Base-by-base conservation (phyloP, 2,797 vertebrate species). In the Tamandua tetradactyla region DNA sequence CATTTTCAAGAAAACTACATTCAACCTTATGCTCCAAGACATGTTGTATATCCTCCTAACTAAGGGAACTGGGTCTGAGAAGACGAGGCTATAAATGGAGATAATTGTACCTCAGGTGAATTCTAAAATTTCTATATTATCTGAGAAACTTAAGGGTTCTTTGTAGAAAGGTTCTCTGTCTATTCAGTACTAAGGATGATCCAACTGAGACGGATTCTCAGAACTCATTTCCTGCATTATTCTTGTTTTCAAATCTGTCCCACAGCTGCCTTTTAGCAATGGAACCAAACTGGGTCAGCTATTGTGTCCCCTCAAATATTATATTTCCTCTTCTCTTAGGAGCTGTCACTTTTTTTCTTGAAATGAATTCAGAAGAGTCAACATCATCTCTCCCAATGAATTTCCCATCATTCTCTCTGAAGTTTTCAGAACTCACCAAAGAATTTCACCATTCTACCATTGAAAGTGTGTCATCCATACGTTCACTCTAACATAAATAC, bases 291-390 rank as follows among this genome's bases (percentile, higher is more conserved):
- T 96, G 79, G 92, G 86, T 95, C 94, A 96, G 87, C 90, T 87
- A 92, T 94, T 96, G 88, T 95, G 57, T 92, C 89, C 80, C 80
- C 69, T 96, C 44, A 35, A 69, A 76, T 40, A 89, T 94, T 75
- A 91, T 42, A 79, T 93, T 96, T 93, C 71, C 87, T 92, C 69
- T 95, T 96, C 93, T 52, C 79, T 82, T 37, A 90, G 95, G 69
- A 92, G 88, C 61, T 42, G 61, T 89, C 95, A 93, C n/a, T 96
- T 94, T 88, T 68, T 72, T 94, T 81, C 72, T 97, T 80, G 83
- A 96, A 97, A 96, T 88, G 83, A 96, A 97, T 92, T 94, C 86
- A 72, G 83, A 96, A 94, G 55, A 84, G 84, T 84, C 87, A 93
- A 94, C 89, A 61, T 27, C 87, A 96, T 92, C 94, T 96, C 79